These are phyloP conservation scores for Xestia c-nigrum DNA, from an alignment of 2,888 invertebrate species.

Conservation along the genomic window DNA sequence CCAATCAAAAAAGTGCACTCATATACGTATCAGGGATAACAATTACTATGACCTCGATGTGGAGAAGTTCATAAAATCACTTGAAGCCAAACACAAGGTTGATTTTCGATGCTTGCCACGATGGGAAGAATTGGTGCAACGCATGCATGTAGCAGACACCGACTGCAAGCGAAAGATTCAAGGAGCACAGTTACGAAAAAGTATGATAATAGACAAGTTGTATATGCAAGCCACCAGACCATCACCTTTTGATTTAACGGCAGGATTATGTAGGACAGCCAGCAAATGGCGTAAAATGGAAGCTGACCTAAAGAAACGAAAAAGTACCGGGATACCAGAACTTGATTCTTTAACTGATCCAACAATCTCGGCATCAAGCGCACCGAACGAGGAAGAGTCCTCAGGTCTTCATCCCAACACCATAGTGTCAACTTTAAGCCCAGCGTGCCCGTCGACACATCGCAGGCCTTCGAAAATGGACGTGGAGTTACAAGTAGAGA, in stretches of 20 bases:
- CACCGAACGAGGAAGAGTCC: constrained; percentile 55
- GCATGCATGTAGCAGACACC: constrained; percentile 72
- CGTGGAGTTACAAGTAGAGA: constrained; percentile 43
- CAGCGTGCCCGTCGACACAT: neutral
- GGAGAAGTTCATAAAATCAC: constrained; percentile 75
- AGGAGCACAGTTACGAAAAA: constrained; percentile 75
- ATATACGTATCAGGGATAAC: constrained; percentile 76
- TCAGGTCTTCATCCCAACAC: constrained; percentile 77
- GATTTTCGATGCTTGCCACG: constrained; percentile 78
- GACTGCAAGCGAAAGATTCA: constrained; percentile 76
- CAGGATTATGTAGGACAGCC: constrained; percentile 77
- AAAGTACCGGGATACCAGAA: constrained; percentile 31
- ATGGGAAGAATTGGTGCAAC: constrained; percentile 79
- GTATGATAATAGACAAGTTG: constrained; percentile 79
- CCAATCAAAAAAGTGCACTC: constrained; percentile 70
- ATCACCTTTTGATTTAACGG: constrained; percentile 82
- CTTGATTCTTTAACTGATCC: neutral
- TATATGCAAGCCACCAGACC: constrained; percentile 74
- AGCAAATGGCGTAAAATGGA: constrained; percentile 75
- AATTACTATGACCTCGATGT: constrained; percentile 72
- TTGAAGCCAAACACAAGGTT: constrained; percentile 77
- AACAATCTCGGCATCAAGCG: no score
- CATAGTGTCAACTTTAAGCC: constrained; percentile 54
- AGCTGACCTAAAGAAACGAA: constrained; percentile 52
- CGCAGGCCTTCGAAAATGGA: constrained; percentile 48